Percentiles rank a stretch among this genome's conserved stretches.
These are phyloP conservation scores for Nasua narica DNA, from an alignment of 2,797 vertebrate genomes.

Conservation along the genomic window DNA sequence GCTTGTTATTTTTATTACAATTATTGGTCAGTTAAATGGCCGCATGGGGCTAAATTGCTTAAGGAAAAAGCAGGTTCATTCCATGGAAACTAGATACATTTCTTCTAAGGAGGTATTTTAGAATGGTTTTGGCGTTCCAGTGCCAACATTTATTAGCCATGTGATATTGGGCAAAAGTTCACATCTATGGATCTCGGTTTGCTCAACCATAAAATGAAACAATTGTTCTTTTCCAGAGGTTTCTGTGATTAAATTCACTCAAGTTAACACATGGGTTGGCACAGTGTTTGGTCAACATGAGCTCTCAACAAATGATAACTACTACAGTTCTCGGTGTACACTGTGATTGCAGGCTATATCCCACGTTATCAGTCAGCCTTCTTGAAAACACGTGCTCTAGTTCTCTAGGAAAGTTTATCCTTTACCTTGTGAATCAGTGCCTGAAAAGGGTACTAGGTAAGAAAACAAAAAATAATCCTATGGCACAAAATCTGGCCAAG, in stretches of 20 bases:
- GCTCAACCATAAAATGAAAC: background rate
- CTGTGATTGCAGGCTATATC: background rate
- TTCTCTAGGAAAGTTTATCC: background rate
- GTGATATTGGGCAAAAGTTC: background rate
- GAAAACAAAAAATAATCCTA: background rate
- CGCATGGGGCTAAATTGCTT: background rate
- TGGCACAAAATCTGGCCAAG: background rate
- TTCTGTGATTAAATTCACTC: background rate
- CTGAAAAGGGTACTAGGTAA: background rate
- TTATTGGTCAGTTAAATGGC: background rate
- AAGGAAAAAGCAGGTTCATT: background rate
- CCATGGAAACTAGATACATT: background rate
- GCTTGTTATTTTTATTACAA: background rate
- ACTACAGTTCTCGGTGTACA: accelerated
- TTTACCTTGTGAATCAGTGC: background rate
- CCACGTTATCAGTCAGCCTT: accelerated
- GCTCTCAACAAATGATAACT: accelerated
- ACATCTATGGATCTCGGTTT: background rate
- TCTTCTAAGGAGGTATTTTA: background rate
- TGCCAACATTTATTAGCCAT: background rate
- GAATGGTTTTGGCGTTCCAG: background rate
- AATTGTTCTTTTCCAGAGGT: background rate
- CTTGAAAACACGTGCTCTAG: background rate
- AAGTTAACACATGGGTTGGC: accelerated
- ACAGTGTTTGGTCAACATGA: background rate